Conservation (phyloP, 2,888 invertebrate species). For the Aleiodes testaceus region DNA sequence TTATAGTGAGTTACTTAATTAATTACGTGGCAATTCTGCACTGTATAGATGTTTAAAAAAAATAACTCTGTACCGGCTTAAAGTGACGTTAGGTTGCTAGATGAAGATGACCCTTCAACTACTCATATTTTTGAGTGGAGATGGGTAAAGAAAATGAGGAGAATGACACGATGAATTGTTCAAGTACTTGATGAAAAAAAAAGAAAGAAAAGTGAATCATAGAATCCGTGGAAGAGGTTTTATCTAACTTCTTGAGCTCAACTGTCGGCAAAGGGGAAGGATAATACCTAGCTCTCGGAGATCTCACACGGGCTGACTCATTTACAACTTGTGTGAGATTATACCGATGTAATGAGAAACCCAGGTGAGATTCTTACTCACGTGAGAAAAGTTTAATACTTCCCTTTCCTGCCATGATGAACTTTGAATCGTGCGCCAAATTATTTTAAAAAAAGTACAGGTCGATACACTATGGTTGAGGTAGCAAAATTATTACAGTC, state of each 20-base stretch:
- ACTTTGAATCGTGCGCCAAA: conserved; percentile 2
- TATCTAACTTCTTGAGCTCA: background rate
- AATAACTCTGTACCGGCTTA: too few relatives aligned
- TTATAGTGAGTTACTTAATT: too few relatives aligned
- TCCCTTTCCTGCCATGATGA: conserved; percentile 7
- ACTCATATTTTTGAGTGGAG: too few relatives aligned
- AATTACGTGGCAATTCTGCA: too few relatives aligned
- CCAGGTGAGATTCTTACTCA: background rate
- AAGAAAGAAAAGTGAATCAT: too few relatives aligned
- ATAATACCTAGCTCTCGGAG: background rate
- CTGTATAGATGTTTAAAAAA: too few relatives aligned
- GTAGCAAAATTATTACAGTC: background rate
- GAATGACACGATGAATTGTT: too few relatives aligned
- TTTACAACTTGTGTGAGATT: background rate
- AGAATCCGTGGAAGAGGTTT: background rate
- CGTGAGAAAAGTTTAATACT: conserved; percentile 20
- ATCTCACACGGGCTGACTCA: background rate
- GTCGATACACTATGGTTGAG: background rate
- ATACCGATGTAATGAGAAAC: conserved; percentile 30
- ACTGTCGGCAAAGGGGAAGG: background rate
- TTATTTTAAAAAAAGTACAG: background rate
- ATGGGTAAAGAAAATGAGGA: too few relatives aligned
- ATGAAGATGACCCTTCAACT: too few relatives aligned
- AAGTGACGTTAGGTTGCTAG: too few relatives aligned
- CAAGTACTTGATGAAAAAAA: too few relatives aligned